Conservation (phyloP, 2,113 vertebrate genomes). For the Labeo catla region DNA sequence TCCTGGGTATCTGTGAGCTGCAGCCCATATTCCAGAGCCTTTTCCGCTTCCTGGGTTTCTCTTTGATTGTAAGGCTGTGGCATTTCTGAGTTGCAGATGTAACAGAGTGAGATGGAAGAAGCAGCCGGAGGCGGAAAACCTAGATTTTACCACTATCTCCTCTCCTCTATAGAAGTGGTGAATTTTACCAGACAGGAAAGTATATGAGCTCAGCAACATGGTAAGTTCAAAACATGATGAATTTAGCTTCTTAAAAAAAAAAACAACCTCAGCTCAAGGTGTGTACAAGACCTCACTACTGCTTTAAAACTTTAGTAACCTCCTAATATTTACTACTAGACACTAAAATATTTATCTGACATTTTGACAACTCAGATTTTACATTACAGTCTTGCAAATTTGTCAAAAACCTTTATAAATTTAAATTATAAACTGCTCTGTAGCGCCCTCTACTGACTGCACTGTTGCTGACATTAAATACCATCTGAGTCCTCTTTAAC, state of each 20-base stretch:
- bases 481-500: neutral
- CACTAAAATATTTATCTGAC: neutral
- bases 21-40: constrained; percentile 3
- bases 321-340: neutral
- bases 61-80: constrained; percentile 24
- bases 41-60: neutral
- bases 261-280: neutral
- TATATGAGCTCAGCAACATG: neutral
- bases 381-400: neutral
- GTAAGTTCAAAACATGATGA: neutral
- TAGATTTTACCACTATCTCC: constrained; percentile 9
- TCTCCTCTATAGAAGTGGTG: neutral
- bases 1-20: neutral
- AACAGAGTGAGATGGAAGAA: constrained; percentile 22
- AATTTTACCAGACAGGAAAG: neutral
- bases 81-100: constrained; percentile 25
- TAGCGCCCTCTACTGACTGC: neutral
- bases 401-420: neutral
- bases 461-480: neutral
- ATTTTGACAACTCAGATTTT: neutral
- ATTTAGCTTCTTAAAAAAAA: neutral
- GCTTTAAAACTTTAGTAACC: neutral
- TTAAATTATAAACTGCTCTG: neutral
- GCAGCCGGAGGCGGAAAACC: constrained; percentile 46
- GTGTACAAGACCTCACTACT: neutral